A percentile compares a stretch with the other conserved stretches of the same genome.
These are phyloP conservation scores for Nasonia giraulti DNA, from an alignment of 1,140 invertebrate genomes.

Conservation along the genomic window DNA sequence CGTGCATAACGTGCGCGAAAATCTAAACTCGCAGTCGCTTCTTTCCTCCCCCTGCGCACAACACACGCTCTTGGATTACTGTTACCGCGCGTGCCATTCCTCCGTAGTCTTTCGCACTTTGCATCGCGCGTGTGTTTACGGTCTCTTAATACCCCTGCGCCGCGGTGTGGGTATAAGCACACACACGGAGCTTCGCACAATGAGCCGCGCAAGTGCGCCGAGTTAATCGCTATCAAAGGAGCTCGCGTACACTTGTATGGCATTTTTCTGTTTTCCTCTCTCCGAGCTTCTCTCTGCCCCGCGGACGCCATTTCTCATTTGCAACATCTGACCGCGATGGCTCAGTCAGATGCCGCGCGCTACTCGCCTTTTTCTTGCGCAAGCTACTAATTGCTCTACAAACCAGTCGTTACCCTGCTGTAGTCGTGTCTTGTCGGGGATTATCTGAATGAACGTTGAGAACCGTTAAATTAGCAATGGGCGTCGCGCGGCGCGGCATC, in stretches of 20 bases:
- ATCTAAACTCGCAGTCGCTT: constrained; percentile 20
- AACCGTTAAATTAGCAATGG: constrained; percentile 38
- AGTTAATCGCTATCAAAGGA: neutral
- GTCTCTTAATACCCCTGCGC: constrained; percentile 2
- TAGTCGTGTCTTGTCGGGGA: neutral
- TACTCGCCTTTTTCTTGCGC: neutral
- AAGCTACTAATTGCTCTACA: constrained; percentile 46
- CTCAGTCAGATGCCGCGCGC: neutral
- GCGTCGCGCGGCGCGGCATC: neutral
- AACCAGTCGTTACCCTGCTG: constrained; percentile 26
- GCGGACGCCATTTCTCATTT: neutral
- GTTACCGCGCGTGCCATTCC: neutral
- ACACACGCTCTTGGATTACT: neutral
- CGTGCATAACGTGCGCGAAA: neutral
- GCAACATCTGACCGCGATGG: neutral
- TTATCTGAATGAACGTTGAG: constrained; percentile 9
- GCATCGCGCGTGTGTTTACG: constrained; percentile 23
- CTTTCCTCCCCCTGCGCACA: neutral
- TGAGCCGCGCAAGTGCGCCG: neutral
- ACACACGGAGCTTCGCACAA: neutral
- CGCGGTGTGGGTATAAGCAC: no score
- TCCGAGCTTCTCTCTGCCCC: neutral
- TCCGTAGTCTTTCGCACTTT: neutral
- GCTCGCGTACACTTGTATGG: no score
- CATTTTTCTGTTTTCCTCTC: no score